A percentile compares a stretch with the other conserved stretches of the same genome.
phyloP scores from a whole-genome alignment of 2,797 vertebrate genomes.

The Macrochelys suwanniensis region DNA sequence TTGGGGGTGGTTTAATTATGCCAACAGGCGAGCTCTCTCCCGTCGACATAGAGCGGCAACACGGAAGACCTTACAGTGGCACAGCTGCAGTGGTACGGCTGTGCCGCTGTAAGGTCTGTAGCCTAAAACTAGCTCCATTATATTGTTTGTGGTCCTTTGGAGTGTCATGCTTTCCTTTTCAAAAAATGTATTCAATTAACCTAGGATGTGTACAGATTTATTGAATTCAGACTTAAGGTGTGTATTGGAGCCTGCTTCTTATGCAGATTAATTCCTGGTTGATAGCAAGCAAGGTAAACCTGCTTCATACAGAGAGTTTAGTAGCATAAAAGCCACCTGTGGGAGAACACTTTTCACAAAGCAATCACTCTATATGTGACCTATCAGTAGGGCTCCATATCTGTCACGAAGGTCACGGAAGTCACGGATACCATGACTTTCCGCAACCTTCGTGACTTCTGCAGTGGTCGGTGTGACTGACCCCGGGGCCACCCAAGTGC shows the following conservation, averaged over 20 bases:
- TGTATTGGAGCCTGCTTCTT: not conserved
- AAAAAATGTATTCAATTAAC: not conserved
- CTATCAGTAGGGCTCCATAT: too few relatives aligned
- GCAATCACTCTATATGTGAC: not conserved
- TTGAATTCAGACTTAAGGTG: not conserved
- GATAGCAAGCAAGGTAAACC: constrained; percentile 18
- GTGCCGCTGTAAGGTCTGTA: too few relatives aligned
- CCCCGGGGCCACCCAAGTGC: too few relatives aligned
- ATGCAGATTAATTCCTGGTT: constrained; percentile 38
- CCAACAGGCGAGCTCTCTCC: too few relatives aligned
- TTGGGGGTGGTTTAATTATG: too few relatives aligned
- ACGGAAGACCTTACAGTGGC: too few relatives aligned
- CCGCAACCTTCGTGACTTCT: too few relatives aligned
- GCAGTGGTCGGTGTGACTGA: too few relatives aligned
- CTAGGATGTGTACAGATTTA: not conserved
- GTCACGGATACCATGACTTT: too few relatives aligned
- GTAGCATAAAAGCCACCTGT: not conserved
- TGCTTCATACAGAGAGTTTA: not conserved
- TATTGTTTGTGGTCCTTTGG: not conserved
- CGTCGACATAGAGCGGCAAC: too few relatives aligned
- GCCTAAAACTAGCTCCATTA: not conserved
- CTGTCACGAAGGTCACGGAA: too few relatives aligned
- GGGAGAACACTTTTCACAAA: not conserved
- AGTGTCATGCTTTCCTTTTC: not conserved
- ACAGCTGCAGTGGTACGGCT: too few relatives aligned